phyloP scores from a whole-genome alignment of 2,113 vertebrate genomes.

The Megaleporinus macrocephalus region DNA sequence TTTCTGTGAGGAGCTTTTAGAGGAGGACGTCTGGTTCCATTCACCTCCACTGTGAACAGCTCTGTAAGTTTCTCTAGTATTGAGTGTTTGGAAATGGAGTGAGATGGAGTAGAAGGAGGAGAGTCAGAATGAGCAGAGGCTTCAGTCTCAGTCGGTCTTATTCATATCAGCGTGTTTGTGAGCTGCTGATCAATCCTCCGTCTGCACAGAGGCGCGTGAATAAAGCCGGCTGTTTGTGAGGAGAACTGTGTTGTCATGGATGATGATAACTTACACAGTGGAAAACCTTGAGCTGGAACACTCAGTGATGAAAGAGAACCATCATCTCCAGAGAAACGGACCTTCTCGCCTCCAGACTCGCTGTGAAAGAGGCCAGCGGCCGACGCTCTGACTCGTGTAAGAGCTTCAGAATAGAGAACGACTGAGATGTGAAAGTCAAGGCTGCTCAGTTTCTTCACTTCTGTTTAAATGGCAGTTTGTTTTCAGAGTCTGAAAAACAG shows the following conservation, averaged over 20 bases:
- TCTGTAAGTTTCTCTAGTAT: too few species aligned
- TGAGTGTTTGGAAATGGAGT: too few species aligned
- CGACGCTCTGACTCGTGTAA: too few species aligned
- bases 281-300: not conserved
- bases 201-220: not conserved
- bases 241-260: not conserved
- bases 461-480: too few species aligned
- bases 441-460: not conserved
- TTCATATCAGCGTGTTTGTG: not conserved
- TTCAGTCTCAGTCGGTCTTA: not conserved
- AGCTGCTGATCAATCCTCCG: not conserved
- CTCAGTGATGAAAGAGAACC: not conserved
- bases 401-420: not conserved
- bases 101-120: too few species aligned
- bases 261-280: not conserved
- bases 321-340: not conserved
- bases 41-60: too few species aligned
- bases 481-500: too few species aligned
- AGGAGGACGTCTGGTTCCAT: too few species aligned
- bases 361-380: not conserved
- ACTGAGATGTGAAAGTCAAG: not conserved
- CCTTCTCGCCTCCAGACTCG: not conserved
- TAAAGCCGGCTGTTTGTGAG: not conserved
- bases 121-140: not conserved
- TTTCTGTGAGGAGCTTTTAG: too few species aligned